These are phyloP conservation scores for Cranoglanis bouderius DNA, from an alignment of 2,113 vertebrate genomes.

Conservation along the genomic window DNA sequence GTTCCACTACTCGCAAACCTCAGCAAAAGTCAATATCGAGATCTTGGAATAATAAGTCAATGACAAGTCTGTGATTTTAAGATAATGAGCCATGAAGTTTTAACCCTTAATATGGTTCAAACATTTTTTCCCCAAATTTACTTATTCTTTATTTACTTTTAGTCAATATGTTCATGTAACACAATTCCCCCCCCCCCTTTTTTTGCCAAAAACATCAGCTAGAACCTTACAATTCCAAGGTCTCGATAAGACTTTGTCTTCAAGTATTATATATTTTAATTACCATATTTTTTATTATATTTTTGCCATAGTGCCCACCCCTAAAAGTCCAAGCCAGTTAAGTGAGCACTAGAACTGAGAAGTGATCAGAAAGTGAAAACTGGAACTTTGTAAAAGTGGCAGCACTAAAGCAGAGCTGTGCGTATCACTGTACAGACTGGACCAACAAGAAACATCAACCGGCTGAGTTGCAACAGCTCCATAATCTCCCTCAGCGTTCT, in stretches of 20 bases:
- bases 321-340: background rate
- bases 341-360: background rate
- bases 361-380: background rate
- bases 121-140: background rate
- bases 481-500: constrained; percentile 64
- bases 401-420: background rate
- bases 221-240: background rate
- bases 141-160: background rate
- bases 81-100: background rate
- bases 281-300: background rate
- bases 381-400: background rate
- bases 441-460: constrained; percentile 66
- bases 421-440: constrained; percentile 45
- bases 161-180: background rate
- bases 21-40: background rate
- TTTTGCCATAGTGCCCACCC: background rate
- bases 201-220: too few relatives aligned
- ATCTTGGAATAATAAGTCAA: background rate
- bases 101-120: background rate
- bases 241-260: background rate
- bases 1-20: background rate
- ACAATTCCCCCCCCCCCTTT: too few relatives aligned
- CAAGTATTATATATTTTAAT: background rate
- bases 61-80: background rate
- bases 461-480: constrained; percentile 76